A percentile compares a stretch with the other conserved stretches of the same genome.
These are phyloP conservation scores for Lutjanus erythropterus DNA, from an alignment of 2,113 vertebrate species.

Conservation along the genomic window DNA sequence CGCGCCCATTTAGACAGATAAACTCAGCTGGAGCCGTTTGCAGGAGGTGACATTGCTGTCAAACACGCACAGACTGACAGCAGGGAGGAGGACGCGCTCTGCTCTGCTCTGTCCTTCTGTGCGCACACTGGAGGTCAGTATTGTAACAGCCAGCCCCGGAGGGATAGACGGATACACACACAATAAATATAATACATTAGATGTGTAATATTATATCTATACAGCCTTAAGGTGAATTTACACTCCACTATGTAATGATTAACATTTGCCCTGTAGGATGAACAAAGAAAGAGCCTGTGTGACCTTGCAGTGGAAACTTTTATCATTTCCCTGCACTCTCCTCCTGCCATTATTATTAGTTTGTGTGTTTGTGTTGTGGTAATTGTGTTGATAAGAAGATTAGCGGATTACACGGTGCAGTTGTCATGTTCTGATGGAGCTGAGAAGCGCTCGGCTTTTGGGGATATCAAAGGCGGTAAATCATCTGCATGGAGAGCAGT, in stretches of 20 bases:
- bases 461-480: background rate
- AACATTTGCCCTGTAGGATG: background rate
- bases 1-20: too few species aligned
- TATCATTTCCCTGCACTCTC: background rate
- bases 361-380: slow-evolving; percentile 28
- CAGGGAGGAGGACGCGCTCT: background rate
- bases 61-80: slow-evolving; percentile 13
- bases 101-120: slow-evolving; percentile 42
- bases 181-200: background rate
- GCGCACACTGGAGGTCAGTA: slow-evolving; percentile 82
- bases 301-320: slow-evolving; percentile 35
- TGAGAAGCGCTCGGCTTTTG: background rate
- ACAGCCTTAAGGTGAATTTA: background rate
- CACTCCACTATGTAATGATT: background rate
- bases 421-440: slow-evolving; percentile 35
- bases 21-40: slow-evolving; percentile 1
- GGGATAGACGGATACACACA: slow-evolving; percentile 14
- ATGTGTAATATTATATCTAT: background rate
- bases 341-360: background rate
- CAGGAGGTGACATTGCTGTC: slow-evolving; percentile 40
- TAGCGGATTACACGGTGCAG: slow-evolving; percentile 29
- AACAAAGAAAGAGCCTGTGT: background rate
- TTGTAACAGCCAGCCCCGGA: slow-evolving; percentile 70
- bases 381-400: slow-evolving; percentile 57
- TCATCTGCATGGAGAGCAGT: background rate